A percentile compares a stretch with the other conserved stretches of the same genome.
These are phyloP conservation scores for Acanthiza pusilla DNA, from an alignment of 2,797 vertebrate species.

Conservation along the genomic window DNA sequence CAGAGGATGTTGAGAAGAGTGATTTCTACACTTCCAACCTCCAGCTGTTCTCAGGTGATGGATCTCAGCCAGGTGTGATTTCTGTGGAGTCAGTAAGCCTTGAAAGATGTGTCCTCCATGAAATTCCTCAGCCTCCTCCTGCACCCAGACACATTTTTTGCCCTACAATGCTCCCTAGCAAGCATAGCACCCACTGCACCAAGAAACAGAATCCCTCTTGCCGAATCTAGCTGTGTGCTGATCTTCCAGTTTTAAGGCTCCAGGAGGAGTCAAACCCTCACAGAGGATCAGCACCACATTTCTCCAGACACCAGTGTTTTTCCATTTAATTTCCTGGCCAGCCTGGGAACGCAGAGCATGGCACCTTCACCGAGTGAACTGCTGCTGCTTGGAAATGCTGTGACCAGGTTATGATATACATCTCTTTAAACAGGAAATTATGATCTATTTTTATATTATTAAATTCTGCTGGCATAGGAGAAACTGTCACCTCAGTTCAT, in stretches of 20 bases:
- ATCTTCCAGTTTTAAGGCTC: background rate
- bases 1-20: background rate
- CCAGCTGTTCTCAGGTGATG: background rate
- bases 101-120: accelerated
- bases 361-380: background rate
- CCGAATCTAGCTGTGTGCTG: background rate
- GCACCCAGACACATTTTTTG: background rate
- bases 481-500: background rate
- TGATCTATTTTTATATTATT: conserved; percentile 49
- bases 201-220: background rate
- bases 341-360: background rate
- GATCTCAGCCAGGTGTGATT: background rate
- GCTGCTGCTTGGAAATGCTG: conserved; percentile 10
- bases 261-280: background rate
- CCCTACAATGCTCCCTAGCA: background rate
- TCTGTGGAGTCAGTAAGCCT: background rate
- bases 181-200: background rate
- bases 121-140: background rate
- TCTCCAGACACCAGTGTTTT: background rate
- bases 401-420: background rate
- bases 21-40: background rate
- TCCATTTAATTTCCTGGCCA: conserved; percentile 50
- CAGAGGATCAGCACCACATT: background rate
- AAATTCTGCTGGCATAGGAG: conserved; percentile 7
- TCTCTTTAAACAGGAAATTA: conserved; percentile 56